Base-by-base conservation (phyloP, 2,888 invertebrate genomes). In the Cheiracanthium punctorium region DNA sequence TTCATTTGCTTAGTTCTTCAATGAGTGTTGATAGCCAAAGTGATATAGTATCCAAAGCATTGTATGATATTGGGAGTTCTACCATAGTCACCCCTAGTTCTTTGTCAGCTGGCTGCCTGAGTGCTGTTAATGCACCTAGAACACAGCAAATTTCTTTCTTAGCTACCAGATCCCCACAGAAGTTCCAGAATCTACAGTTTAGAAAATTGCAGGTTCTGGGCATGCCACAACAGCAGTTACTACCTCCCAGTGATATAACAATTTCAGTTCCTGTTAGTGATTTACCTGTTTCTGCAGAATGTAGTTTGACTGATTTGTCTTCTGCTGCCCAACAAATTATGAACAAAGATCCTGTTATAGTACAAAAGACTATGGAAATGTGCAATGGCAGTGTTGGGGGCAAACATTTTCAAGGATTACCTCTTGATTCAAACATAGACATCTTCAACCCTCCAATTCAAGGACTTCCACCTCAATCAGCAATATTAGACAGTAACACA, bases 61-160 rank as follows among this genome's bases (percentile, higher is more conserved):
- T 86, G 10, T 77, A 81, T 73, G 87, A 77, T 72, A 73, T 80
- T 24, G 74, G 33, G 12, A 81, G 64, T 77, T 7, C 81, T 10
- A 87, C 87, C 2, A 81, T 71, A 20, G 87, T 87, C 1, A 87
- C 87, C 5, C 81, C 87, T 37, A 81, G 81, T 58, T 81, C 87
- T 28, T 48, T 87, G 20, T 87, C 87, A 17, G 76, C 87, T 7
- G 87, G 87, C 7, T 87, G 81, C 30, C 37, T 87, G 12, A 81
- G 76, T 72, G 81, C 87, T 20, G 69, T 81, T 0, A 69, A 86
- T 76, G 64, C 86, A 24, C 37, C 80, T 33, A 64, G 71, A 43
- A 8, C 58, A 1, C 72, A 28, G 1, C 76, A 29, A 29, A 28
- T 17, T 8, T 58, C 67, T 43, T 24, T 43, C 14, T 24, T 74